Percentiles rank a stretch among this genome's conserved stretches.
Evolutionary conservation across 2,888 invertebrate species (phyloP).

Genomic region (Yponomeuta evonymella): DNA sequence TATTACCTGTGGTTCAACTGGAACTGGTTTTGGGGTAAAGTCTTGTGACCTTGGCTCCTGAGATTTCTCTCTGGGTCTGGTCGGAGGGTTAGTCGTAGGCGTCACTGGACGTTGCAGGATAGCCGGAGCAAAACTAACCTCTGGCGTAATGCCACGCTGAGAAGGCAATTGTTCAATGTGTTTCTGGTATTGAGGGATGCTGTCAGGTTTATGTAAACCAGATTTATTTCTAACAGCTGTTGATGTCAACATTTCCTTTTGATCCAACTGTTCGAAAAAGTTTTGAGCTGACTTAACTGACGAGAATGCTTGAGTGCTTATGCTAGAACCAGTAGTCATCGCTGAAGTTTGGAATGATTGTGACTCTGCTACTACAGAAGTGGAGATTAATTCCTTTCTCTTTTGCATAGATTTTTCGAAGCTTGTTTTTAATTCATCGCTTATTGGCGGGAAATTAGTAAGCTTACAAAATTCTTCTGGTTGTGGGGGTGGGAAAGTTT

Average conservation of each 20-base stretch:
- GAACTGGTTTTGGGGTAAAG: slow-evolving; percentile 17
- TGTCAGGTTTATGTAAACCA: slow-evolving; percentile 78
- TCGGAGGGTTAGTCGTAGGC: slow-evolving; percentile 58
- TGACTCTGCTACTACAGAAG: slow-evolving; percentile 3
- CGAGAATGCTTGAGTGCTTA: slow-evolving; percentile 46
- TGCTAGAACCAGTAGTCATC: slow-evolving; percentile 39
- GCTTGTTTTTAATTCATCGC: slow-evolving; percentile 51
- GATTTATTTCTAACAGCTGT: slow-evolving; percentile 58
- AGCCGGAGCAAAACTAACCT: slow-evolving; percentile 61
- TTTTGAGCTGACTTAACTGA: slow-evolving; percentile 59
- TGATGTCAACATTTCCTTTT: slow-evolving; percentile 52
- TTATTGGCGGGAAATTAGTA: slow-evolving; percentile 54
- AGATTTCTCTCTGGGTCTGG: slow-evolving; percentile 48
- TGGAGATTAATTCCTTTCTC: background rate
- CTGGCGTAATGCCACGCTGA: slow-evolving; percentile 76
- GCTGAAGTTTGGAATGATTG: slow-evolving; percentile 31
- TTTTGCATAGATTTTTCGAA: slow-evolving; percentile 40
- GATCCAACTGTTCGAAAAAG: slow-evolving; percentile 59
- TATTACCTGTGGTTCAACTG: slow-evolving; percentile 32
- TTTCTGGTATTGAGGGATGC: slow-evolving; percentile 80
- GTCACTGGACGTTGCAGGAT: slow-evolving; percentile 60
- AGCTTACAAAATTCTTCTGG: slow-evolving; percentile 52
- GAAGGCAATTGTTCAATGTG: slow-evolving; percentile 77
- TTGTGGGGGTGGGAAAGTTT: slow-evolving; percentile 56
- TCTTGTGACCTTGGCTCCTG: slow-evolving; percentile 36